phyloP scores from a whole-genome alignment of 2,797 vertebrate species.

The Catamblyrhynchus diadema region DNA sequence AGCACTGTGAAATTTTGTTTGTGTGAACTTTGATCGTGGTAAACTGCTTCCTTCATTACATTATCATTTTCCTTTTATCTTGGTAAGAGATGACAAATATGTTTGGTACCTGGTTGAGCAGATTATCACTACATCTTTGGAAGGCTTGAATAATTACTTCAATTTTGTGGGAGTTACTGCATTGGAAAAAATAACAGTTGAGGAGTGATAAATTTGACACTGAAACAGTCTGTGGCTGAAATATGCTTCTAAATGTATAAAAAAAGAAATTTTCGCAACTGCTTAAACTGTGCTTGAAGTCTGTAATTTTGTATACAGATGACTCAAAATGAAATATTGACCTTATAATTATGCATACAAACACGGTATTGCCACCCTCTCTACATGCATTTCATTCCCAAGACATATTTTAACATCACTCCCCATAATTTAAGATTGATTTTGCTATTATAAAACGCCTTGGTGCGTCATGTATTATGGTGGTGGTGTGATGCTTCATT shows the following conservation, averaged over 20 bases:
- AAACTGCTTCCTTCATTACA: neutral
- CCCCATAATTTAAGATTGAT: neutral
- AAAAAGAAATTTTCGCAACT: neutral
- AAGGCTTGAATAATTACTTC: neutral
- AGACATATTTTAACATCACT: neutral
- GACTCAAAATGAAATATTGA: neutral
- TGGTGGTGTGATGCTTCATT: neutral
- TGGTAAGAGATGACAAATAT: neutral
- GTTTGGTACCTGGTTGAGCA: neutral
- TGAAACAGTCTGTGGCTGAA: neutral
- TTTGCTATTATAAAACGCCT: slow-evolving; percentile 68
- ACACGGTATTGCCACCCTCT: neutral
- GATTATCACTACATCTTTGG: neutral
- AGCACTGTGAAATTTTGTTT: neutral
- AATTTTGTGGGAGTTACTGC: neutral
- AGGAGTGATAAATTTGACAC: neutral
- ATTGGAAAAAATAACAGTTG: neutral
- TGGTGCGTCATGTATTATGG: neutral
- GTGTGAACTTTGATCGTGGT: neutral
- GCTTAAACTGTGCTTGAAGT: neutral
- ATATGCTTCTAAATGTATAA: neutral
- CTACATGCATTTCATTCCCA: neutral
- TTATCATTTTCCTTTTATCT: neutral
- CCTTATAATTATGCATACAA: neutral
- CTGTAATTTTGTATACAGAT: neutral